These are phyloP conservation scores for Procapra przewalskii DNA, from an alignment of 2,113 vertebrate genomes.

Conservation along the genomic window DNA sequence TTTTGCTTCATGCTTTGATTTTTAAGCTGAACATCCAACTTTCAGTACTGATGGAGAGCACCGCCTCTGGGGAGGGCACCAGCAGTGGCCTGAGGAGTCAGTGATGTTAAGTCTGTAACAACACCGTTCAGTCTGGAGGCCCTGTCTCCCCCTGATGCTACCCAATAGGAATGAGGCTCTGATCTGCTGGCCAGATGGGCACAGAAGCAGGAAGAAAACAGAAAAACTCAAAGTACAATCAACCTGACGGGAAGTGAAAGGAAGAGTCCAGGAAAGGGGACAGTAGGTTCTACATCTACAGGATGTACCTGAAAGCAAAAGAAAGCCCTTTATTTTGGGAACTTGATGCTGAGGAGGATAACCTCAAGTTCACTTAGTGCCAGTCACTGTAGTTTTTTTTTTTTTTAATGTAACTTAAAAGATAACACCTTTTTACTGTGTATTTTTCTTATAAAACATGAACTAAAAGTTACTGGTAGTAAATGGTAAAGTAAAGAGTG, in stretches of 20 bases:
- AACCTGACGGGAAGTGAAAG: conserved; percentile 52
- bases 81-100: conserved; percentile 29
- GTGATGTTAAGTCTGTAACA: conserved; percentile 43
- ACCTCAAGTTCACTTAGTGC: conserved; percentile 76
- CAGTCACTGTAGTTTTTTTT: conserved; percentile 65
- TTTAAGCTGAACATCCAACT: conserved; percentile 38
- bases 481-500: conserved; percentile 66
- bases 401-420: conserved; percentile 19
- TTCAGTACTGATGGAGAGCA: conserved; percentile 49
- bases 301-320: conserved; percentile 70
- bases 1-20: not conserved
- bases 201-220: conserved; percentile 45
- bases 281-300: conserved; percentile 51
- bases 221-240: conserved; percentile 52
- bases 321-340: conserved; percentile 80
- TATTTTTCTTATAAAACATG: conserved; percentile 70
- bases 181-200: conserved; percentile 46
- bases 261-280: conserved; percentile 55
- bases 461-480: conserved; percentile 73
- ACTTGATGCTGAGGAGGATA: conserved; percentile 62
- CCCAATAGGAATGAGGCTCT: conserved; percentile 60
- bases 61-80: conserved; percentile 50
- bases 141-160: conserved; percentile 28
- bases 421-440: conserved; percentile 60
- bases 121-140: conserved; percentile 56